phyloP scores from a whole-genome alignment of 2,797 vertebrate species.

The Pseudomugil tenellus region DNA sequence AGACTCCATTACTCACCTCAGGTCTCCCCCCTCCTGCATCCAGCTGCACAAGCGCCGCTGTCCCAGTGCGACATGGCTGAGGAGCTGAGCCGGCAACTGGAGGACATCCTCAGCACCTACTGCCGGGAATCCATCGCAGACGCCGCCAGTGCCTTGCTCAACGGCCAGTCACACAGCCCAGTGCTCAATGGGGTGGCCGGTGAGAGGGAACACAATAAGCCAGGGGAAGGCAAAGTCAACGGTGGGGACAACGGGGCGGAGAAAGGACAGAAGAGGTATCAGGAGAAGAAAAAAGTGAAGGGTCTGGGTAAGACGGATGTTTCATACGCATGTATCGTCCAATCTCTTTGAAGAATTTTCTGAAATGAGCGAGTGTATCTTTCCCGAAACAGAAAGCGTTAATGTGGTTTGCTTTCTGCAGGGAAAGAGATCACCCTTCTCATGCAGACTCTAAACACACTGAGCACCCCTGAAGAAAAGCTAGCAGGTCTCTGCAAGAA shows the following conservation, averaged over 20 bases:
- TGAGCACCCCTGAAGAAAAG: conserved; percentile 97
- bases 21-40: neutral
- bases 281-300: conserved; percentile 96
- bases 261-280: conserved; percentile 89
- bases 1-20: neutral
- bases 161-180: conserved; percentile 81
- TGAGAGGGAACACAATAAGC: conserved; percentile 83
- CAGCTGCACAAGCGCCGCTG: conserved; percentile 53
- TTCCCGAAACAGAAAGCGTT: neutral
- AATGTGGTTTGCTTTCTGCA: conserved; percentile 12
- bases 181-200: conserved; percentile 85
- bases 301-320: conserved; percentile 85
- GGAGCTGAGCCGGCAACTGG: conserved; percentile 93
- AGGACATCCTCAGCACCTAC: conserved; percentile 96
- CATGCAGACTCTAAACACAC: conserved; percentile 98
- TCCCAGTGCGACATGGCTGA: conserved; percentile 88
- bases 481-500: conserved; percentile 95
- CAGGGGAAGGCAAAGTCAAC: conserved; percentile 78
- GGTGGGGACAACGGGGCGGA: conserved; percentile 77
- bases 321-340: neutral
- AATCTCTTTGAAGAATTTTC: neutral
- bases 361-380: neutral
- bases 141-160: conserved; percentile 79
- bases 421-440: conserved; percentile 93
- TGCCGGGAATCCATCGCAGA: conserved; percentile 85